Base-by-base conservation (phyloP, 2,888 invertebrate genomes). In the Amorpha juglandis region DNA sequence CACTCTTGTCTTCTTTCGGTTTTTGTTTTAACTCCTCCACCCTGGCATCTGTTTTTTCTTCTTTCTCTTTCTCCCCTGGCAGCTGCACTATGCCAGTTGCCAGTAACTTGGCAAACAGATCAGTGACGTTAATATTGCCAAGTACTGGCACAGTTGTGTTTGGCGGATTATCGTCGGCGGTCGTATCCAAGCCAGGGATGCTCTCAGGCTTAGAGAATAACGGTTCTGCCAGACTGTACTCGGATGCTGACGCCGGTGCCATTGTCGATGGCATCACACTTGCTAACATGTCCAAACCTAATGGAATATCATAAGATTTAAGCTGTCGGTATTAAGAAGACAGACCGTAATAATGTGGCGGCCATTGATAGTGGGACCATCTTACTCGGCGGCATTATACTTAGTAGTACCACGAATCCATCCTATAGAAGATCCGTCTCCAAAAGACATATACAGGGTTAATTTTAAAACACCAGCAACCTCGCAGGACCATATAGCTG, bases 61-160 rank as follows among this genome's bases (percentile, higher is more conserved):
- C 83, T 4, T 73, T 74, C 52, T 83, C 85, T 0, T 70, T 66
- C 1, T 85, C 84, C 0, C 75, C 77, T 1, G 83, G 78, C 42
- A 81, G 79, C 14, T 84, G 81, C 1, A 92, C 90, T 0, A 91
- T 89, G 12, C 92, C 98, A 1, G 97, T 96, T 0, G 97, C 97
- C 0, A 98, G 96, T 8, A 99, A 89, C 85, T 97, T 97, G 70
- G 97, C 96, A 82, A 98, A 97, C 38, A 99, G 90, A 73, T 97
- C 97, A 69, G 95, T 96, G 33, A 99, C 96, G 78, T 98, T 97
- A 2, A 96, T 84, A 66, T 89, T 87, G 27, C 88, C 83, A 0
- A 93, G 80, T 38, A 84, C 74, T 21, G 88, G 86, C 16, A 88
- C 67, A 12, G 68, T 45, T 1, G 71, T 72, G 75, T 71, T 68